Conservation (phyloP, 2,888 invertebrate genomes). For the Ormia ochracea region DNA sequence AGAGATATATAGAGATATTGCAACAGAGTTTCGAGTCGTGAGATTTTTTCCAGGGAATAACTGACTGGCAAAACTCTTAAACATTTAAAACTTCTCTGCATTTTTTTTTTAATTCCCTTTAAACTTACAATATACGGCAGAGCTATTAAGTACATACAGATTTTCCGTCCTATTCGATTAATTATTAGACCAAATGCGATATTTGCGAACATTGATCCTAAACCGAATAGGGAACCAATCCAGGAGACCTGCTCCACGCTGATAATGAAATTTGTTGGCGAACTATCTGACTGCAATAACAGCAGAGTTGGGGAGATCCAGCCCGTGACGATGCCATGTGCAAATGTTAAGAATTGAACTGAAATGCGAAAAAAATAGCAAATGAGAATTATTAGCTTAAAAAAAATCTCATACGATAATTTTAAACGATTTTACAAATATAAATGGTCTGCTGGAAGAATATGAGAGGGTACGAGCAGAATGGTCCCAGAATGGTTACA, state of each 20-base stretch:
- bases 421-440: no score
- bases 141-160: conserved; percentile 69
- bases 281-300: conserved; percentile 67
- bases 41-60: no score
- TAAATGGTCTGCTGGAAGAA: no score
- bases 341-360: conserved; percentile 74
- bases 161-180: conserved; percentile 70
- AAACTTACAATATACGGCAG: conserved; percentile 70
- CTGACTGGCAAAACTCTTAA: neutral
- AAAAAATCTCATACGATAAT: neutral
- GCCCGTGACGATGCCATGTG: conserved; percentile 73
- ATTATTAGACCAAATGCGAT: conserved; percentile 68
- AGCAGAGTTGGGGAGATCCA: conserved; percentile 74
- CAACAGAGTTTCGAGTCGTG: no score
- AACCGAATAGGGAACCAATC: conserved; percentile 72
- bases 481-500: no score
- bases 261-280: conserved; percentile 67
- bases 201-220: conserved; percentile 71
- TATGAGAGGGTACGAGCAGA: no score
- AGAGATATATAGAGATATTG: no score
- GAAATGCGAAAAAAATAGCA: neutral
- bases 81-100: neutral
- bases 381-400: neutral
- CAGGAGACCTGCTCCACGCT: conserved; percentile 70
- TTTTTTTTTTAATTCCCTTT: neutral